Evolutionary conservation across 2,888 invertebrate species (phyloP).

Genomic region (Lasioglossum figueresi): DNA sequence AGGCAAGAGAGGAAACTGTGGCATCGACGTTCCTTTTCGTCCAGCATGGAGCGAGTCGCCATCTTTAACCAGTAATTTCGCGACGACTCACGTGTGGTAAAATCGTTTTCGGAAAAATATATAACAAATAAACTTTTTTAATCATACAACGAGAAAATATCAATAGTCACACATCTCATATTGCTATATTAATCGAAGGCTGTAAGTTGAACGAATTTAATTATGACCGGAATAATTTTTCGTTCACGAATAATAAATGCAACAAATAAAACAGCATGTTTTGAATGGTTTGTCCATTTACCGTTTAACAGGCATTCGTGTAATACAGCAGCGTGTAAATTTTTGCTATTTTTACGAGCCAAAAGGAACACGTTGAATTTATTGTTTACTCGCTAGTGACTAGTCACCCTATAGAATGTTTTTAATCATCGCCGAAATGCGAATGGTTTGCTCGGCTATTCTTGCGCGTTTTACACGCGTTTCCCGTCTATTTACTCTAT

Average conservation of each 20-base stretch:
- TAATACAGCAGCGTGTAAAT: neutral
- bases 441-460: constrained; percentile 14
- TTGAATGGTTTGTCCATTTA: constrained; percentile 28
- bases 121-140: neutral
- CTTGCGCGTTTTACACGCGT: constrained; percentile 17
- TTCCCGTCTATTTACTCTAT: constrained; percentile 8
- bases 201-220: neutral
- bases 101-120: neutral
- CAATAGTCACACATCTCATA: neutral
- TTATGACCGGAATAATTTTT: neutral
- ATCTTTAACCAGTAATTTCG: constrained; percentile 35
- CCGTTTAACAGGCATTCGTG: neutral
- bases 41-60: constrained; percentile 34
- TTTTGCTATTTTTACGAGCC: neutral
- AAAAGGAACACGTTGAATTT: neutral
- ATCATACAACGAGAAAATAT: neutral
- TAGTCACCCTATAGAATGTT: neutral
- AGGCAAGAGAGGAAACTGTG: constrained; percentile 54
- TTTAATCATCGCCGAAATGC: constrained; percentile 27
- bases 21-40: constrained; percentile 42
- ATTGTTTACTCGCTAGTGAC: neutral
- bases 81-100: constrained; percentile 41
- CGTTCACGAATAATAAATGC: constrained; percentile 21
- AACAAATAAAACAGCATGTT: neutral
- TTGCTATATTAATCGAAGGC: neutral